These are phyloP conservation scores for Platycnemis pennipes DNA, from an alignment of 2,888 invertebrate species.

Conservation along the genomic window DNA sequence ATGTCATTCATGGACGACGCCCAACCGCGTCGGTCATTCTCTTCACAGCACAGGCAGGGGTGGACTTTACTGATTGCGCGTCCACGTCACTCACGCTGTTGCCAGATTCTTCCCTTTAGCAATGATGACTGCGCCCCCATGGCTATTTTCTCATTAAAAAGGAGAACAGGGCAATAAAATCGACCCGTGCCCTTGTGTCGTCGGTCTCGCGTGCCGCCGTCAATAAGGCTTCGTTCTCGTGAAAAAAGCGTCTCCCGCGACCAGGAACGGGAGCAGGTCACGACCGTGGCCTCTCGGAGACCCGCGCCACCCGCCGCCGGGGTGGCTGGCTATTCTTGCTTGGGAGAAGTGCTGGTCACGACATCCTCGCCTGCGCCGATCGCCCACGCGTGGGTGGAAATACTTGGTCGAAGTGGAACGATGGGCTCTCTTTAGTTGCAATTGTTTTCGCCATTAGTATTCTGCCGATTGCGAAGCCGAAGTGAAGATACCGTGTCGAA, in stretches of 20 bases:
- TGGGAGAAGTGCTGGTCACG: neutral
- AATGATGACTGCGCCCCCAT: neutral
- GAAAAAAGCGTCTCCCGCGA: neutral
- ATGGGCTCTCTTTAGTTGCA: neutral
- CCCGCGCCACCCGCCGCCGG: neutral
- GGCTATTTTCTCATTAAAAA: neutral
- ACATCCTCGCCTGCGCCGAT: neutral
- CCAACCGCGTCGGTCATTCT: too few relatives aligned
- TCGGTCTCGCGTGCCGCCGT: slow-evolving; percentile 2
- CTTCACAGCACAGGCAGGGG: too few relatives aligned
- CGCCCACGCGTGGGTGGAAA: slow-evolving; percentile 14
- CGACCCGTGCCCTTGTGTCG: neutral
- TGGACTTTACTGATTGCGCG: neutral
- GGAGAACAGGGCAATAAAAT: neutral
- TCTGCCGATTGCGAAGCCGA: too few relatives aligned
- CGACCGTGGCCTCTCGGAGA: neutral
- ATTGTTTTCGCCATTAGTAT: too few relatives aligned
- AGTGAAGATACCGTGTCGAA: too few relatives aligned
- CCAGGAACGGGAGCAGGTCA: neutral
- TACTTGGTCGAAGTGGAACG: neutral
- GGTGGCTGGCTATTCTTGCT: neutral
- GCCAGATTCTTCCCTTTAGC: neutral
- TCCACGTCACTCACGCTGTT: neutral
- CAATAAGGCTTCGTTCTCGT: neutral
- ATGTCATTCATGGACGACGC: too few relatives aligned